Percentiles rank a stretch among this genome's conserved stretches.
Conservation (phyloP, 2,888 invertebrate species). For the Plagodis dolabraria region DNA sequence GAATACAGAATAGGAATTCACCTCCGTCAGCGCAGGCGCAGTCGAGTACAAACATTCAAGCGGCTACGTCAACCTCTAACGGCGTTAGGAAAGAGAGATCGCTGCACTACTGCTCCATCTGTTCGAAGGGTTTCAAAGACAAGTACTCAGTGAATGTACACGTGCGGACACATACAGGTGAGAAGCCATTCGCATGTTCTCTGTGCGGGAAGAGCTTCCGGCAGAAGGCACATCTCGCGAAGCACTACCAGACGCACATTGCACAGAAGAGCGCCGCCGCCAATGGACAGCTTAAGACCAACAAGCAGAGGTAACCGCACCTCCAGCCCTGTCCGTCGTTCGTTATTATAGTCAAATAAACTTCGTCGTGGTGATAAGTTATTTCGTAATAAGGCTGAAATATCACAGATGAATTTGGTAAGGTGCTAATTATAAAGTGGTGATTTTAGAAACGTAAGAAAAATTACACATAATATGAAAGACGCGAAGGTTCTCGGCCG, state of each 20-base stretch:
- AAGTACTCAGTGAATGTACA: conserved; percentile 99
- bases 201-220: conserved; percentile 97
- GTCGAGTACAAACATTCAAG: conserved; percentile 71
- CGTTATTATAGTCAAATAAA: conserved; percentile 74
- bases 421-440: conserved; percentile 78
- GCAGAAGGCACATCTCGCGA: conserved; percentile 96
- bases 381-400: conserved; percentile 78
- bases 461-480: conserved; percentile 53
- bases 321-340: conserved; percentile 39
- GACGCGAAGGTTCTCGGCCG: conserved; percentile 65
- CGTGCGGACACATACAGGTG: conserved; percentile 98
- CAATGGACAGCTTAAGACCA: conserved; percentile 85
- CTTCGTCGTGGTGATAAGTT: conserved; percentile 74
- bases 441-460: conserved; percentile 71
- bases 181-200: conserved; percentile 98
- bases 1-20: conserved; percentile 83
- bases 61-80: conserved; percentile 87
- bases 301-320: conserved; percentile 79
- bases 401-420: conserved; percentile 81
- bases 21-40: conserved; percentile 68
- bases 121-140: conserved; percentile 97
- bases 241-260: conserved; percentile 96
- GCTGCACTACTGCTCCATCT: conserved; percentile 96
- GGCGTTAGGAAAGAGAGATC: conserved; percentile 94
- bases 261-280: conserved; percentile 91